Evolutionary conservation across 2,113 vertebrate species (phyloP), one percentile per base, ranked within the genome.

Genomic region (Tamias sibiricus): DNA sequence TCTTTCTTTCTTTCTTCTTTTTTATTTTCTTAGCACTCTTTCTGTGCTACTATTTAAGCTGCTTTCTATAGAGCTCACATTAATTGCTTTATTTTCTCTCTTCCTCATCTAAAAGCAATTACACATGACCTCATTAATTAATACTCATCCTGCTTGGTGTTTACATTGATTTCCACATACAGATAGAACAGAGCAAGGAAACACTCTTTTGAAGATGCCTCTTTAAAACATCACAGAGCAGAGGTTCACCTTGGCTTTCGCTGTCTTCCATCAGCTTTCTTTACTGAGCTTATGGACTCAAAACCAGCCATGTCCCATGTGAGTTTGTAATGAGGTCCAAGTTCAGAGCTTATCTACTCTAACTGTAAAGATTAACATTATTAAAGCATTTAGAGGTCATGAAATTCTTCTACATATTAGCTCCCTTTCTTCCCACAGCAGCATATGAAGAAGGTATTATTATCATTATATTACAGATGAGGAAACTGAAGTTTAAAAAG

Each of bases 91-190:
- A 12, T 32, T 95, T 79, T 79, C 26, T 95, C 5, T 91, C 52
- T 87, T 84, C 28, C 16, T 40, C 5, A 72, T 40, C 30, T 81
- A 88, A 72, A 86, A 59, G 10, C 35, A 86, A 89, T 95, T 97
- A 87, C 57, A 88, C 7, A 37, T 59, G n/a, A 94, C 57, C 68
- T 93, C 40, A 79, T 91, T 91, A 96, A 97, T 97, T 96, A 96
- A 94, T 79, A 26, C 4, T 62, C 52, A 87, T 49, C 42, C 57
- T 86, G 24, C 14, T 71, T 95, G 14, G 32, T 80, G 80, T 94
- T 86, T 91, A 62, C 68, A 75, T 12, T 83, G 88, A 92, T 96
- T 74, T 94, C 49, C 30, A 96, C 87, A 85, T 82, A 14, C 17
- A 57, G 54, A 40, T 12, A 91, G 42, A 87, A 35, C 49, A 94